Evolutionary conservation across 2,797 vertebrate genomes (phyloP), one percentile per base, ranked within the genome.

Genomic region (Helarctos malayanus): DNA sequence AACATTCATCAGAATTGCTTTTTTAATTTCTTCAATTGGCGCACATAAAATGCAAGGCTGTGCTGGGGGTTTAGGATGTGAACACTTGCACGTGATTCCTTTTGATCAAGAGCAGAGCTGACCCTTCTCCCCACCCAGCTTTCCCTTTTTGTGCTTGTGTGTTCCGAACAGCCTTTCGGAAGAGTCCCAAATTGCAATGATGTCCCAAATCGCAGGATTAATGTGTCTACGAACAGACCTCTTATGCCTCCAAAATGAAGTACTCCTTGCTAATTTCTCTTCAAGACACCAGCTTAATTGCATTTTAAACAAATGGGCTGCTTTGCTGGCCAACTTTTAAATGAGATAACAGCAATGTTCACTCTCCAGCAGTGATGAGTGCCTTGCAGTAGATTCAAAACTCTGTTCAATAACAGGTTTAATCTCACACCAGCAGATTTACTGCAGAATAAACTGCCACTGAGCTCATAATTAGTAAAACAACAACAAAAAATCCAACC

Each of bases 301-400:
- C 99, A 99, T 99, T 99, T 99, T 99, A 99, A 99, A 99, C 99
- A 99, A 99, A 99, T 99, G 99, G 99, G 98, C 98, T 99, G 98
- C 99, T 99, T 99, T 99, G 99, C 99, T 99, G 98, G 99, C 99
- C 99, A 99, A 99, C 98, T 99, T 99, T 99, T 99, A 99, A 99
- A 99, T 99, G 99, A 99, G 99, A 99, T 99, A 99, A 99, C 98
- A 98, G 99, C 99, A 99, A 99, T 99, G 98, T 98, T 98, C 99
- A 99, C 99, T 99, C 99, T 99, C 99, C 99, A 99, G 99, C 99
- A 99, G 99, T 99, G 99, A 99, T 99, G 98, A 98, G 99, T 99
- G 99, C 99, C 98, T 99, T 99, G 97, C 99, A 98, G 98, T 98
- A 99, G 98, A 99, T 99, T 99, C 99, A 99, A 99, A 99, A 99